A percentile compares a stretch with the other conserved stretches of the same genome.
Conservation (phyloP, 2,113 vertebrate genomes). For the Micronycteris hirsuta region DNA sequence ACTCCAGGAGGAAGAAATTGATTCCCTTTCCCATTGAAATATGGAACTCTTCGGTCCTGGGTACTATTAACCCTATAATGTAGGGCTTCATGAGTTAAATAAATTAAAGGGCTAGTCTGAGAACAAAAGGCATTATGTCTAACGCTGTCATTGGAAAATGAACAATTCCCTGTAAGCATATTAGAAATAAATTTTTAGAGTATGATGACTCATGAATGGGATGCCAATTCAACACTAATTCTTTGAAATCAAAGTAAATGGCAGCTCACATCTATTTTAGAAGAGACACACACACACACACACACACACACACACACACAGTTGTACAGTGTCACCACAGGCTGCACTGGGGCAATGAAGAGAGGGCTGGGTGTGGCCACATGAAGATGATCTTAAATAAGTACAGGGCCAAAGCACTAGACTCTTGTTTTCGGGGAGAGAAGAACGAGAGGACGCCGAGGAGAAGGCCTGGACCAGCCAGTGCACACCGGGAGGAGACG, state of each 20-base stretch:
- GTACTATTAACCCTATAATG: neutral
- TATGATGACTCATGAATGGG: neutral
- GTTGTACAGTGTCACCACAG: neutral
- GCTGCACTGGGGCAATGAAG: neutral
- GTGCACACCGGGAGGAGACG: neutral
- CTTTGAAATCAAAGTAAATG: neutral
- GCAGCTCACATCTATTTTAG: neutral
- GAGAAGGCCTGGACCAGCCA: neutral
- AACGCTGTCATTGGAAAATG: neutral
- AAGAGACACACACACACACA: neutral
- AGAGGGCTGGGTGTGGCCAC: neutral
- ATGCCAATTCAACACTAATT: slow-evolving; percentile 11
- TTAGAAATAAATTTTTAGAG: neutral
- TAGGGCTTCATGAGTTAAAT: neutral
- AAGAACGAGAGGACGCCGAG: neutral
- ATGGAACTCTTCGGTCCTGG: neutral
- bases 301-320: too few species aligned
- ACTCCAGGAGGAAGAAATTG: neutral
- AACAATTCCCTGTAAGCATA: neutral
- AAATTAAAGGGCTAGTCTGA: neutral
- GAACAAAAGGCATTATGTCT: neutral
- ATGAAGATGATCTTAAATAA: neutral
- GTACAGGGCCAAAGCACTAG: neutral
- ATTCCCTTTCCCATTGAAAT: neutral
- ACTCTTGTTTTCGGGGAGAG: neutral